Evolutionary conservation across 2,113 vertebrate genomes (phyloP).

Genomic region (Pangasianodon gigas): DNA sequence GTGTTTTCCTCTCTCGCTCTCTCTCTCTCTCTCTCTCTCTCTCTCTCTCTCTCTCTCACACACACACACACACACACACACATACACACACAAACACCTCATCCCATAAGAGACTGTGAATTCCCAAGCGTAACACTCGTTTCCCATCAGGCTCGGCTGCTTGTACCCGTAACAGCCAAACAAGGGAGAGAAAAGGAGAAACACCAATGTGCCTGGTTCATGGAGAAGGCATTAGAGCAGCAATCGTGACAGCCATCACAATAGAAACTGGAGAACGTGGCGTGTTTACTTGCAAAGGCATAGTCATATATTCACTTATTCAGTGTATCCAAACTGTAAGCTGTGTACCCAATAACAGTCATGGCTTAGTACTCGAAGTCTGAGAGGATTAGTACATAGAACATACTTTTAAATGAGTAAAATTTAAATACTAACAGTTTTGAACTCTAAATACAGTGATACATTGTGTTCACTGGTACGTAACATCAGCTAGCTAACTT

Average conservation of each 20-base stretch:
- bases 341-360: not conserved
- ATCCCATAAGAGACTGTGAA: slow-evolving; percentile 43
- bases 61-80: slow-evolving; percentile 17
- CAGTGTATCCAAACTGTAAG: not conserved
- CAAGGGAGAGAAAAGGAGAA: slow-evolving; percentile 3
- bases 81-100: slow-evolving; percentile 19
- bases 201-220: slow-evolving; percentile 1
- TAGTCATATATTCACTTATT: not conserved
- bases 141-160: slow-evolving; percentile 39
- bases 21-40: no score
- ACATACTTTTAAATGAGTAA: not conserved
- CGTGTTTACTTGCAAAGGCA: not conserved
- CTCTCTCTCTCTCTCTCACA: no score
- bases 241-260: not conserved
- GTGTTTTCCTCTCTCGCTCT: slow-evolving; percentile 46
- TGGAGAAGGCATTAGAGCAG: slow-evolving; percentile 17
- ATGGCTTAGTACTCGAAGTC: not conserved
- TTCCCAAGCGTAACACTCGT: slow-evolving; percentile 29
- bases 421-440: not conserved
- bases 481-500: no score
- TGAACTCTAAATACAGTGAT: not conserved
- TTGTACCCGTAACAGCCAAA: slow-evolving; percentile 19
- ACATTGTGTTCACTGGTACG: not conserved
- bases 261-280: not conserved
- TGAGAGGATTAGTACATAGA: not conserved